These are phyloP conservation scores for Lagorchestes hirsutus DNA, from an alignment of 2,797 vertebrate genomes.

Conservation along the genomic window DNA sequence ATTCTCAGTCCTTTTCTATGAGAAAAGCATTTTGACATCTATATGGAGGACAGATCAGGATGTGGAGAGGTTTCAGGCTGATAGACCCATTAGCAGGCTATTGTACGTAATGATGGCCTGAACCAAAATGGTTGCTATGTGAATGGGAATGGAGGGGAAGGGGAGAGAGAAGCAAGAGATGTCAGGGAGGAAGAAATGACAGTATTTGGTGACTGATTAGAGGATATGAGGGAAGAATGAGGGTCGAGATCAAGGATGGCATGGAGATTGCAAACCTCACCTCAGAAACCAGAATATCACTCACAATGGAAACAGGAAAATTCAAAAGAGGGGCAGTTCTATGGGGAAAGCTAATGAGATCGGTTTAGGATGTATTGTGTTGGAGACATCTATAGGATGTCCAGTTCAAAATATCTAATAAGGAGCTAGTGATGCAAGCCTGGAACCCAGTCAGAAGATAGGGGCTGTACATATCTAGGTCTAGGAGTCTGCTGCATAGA, in stretches of 20 bases:
- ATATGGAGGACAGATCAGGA: not conserved
- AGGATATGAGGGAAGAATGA: not conserved
- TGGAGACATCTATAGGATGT: not conserved
- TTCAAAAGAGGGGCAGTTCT: not conserved
- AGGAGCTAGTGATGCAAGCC: not conserved
- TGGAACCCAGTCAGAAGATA: not conserved
- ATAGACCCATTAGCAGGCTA: not conserved
- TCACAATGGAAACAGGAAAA: not conserved
- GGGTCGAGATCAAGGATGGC: not conserved
- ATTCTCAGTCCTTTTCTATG: not conserved
- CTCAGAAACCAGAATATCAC: not conserved
- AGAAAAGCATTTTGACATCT: not conserved
- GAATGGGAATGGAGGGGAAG: not conserved
- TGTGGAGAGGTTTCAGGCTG: not conserved
- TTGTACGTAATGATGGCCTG: not conserved
- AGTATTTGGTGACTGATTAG: not conserved
- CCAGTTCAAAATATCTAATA: not conserved
- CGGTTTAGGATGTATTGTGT: not conserved
- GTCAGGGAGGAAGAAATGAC: not conserved
- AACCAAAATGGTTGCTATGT: not conserved
- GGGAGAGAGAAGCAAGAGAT: not conserved
- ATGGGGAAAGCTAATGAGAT: not conserved
- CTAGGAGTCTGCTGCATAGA: not conserved
- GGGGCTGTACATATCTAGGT: not conserved
- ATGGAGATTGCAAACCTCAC: not conserved